Conservation (phyloP, 2,797 vertebrate species). For the Lagorchestes hirsutus region DNA sequence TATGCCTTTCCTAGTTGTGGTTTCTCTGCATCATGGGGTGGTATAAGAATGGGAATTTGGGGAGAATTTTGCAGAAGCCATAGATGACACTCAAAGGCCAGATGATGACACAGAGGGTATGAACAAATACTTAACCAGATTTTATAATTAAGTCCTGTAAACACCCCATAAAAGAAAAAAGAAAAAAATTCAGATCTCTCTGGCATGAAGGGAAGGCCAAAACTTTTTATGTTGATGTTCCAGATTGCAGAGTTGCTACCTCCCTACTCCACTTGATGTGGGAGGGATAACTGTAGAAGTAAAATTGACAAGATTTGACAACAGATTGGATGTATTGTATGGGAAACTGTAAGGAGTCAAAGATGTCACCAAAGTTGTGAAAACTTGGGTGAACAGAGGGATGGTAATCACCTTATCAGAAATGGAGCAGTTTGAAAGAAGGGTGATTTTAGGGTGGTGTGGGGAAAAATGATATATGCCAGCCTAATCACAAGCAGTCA, state of each 20-base stretch:
- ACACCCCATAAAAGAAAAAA: neutral
- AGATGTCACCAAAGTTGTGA: neutral
- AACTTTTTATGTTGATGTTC: neutral
- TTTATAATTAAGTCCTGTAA: neutral
- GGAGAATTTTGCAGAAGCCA: neutral
- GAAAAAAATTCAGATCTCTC: neutral
- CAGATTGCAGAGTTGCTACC: neutral
- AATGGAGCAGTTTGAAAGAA: neutral
- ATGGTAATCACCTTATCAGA: neutral
- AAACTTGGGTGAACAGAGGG: neutral
- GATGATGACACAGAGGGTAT: neutral
- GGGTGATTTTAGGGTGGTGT: neutral
- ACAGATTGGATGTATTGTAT: neutral
- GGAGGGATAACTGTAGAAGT: neutral
- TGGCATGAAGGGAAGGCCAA: neutral
- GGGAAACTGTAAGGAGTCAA: neutral
- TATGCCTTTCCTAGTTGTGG: neutral
- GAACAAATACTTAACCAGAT: too few relatives aligned
- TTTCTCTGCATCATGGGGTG: neutral
- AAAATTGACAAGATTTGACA: neutral
- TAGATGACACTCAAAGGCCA: neutral
- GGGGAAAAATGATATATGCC: neutral
- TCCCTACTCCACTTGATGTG: neutral
- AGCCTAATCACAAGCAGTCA: neutral
- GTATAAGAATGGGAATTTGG: neutral